Percentiles rank a stretch among this genome's conserved stretches.
These are phyloP conservation scores for Petrosia ficiformis DNA, from an alignment of 37 sponge, comb jelly and placozoan genomes.

Conservation along the genomic window DNA sequence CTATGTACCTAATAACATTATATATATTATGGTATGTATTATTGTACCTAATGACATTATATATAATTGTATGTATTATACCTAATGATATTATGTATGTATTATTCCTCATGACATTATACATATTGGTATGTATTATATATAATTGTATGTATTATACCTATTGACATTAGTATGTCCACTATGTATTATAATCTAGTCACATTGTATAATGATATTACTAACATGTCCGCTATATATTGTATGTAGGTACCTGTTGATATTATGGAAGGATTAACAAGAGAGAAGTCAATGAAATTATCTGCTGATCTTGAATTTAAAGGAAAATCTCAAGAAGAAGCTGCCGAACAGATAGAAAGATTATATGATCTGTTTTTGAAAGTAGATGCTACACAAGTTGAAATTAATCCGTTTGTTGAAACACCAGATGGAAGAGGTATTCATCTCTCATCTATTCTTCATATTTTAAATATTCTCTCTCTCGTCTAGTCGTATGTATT, in stretches of 20 bases:
- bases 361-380: slow-evolving; percentile 83
- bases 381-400: slow-evolving; percentile 96
- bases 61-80: not conserved
- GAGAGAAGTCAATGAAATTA: slow-evolving; percentile 44
- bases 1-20: no score
- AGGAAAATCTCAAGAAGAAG: slow-evolving; percentile 6
- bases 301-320: slow-evolving; percentile 78
- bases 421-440: slow-evolving; percentile 78
- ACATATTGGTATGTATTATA: no score
- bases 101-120: not conserved
- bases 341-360: slow-evolving; percentile 71
- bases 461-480: not conserved
- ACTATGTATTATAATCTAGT: no score
- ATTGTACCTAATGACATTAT: no score
- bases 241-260: slow-evolving; percentile 87
- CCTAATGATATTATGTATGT: not conserved
- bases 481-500: slow-evolving; percentile 80
- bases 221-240: no score
- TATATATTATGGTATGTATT: no score
- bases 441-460: not conserved
- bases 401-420: slow-evolving; percentile 96
- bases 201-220: no score
- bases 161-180: no score
- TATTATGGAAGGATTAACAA: slow-evolving; percentile 67
- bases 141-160: no score